These are phyloP conservation scores for Chelidonichthys spinosus DNA, from an alignment of 2,797 vertebrate species.

Conservation along the genomic window DNA sequence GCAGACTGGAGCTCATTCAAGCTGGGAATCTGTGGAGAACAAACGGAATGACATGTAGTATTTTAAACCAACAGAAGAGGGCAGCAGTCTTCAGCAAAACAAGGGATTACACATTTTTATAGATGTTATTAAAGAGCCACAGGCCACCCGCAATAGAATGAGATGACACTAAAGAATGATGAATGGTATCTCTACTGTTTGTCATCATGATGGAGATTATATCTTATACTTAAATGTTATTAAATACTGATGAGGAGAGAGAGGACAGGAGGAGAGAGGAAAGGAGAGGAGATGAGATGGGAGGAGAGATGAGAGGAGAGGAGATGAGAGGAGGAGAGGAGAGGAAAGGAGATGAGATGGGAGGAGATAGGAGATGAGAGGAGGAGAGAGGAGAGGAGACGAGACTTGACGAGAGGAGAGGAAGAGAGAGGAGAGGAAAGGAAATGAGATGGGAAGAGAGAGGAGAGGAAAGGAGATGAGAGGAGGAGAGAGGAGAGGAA, in stretches of 20 bases:
- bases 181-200: background rate
- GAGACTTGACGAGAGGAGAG: too few species aligned
- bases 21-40: conserved; percentile 54
- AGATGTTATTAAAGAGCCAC: background rate
- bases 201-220: background rate
- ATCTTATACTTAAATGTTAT: background rate
- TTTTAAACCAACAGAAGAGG: conserved; percentile 49
- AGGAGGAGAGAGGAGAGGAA: background rate
- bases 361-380: background rate
- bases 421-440: background rate
- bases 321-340: background rate
- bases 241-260: background rate
- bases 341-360: too few species aligned
- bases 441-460: background rate
- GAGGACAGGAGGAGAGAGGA: too few species aligned
- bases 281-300: accelerated
- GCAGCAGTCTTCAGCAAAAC: conserved; percentile 51
- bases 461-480: background rate
- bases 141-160: background rate
- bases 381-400: background rate
- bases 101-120: background rate
- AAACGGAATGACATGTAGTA: conserved; percentile 11
- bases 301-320: background rate
- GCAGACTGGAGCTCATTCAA: conserved; percentile 57
- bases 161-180: background rate